Base-by-base conservation (phyloP, 2,797 vertebrate genomes). In the Bradypodion ventrale region DNA sequence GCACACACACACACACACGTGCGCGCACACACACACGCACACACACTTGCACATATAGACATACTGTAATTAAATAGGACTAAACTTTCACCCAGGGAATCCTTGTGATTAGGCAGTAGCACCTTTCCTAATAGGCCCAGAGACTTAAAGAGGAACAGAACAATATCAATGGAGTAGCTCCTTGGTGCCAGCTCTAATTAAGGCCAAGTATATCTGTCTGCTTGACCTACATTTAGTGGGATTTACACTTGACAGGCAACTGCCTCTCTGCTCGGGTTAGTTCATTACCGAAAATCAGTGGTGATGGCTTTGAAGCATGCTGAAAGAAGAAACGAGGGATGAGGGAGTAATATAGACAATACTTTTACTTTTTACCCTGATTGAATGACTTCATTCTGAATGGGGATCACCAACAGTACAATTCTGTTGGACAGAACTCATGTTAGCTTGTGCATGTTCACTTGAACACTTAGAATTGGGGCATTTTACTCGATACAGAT, bases 211-310 rank as follows among this genome's bases (percentile, higher is more conserved):
- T 81, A 90, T 85, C 87, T 86, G 62, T 91, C 93, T 91, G 79
- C 78, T 87, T 90, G 84, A 78, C 78, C 77, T 73, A 85, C 84
- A 89, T 93, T 89, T 87, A 40, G 77, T 7, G 8, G 78, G 60
- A 86, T 78, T 91, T 93, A 83, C 89, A 87, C 49, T 69, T 90
- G 89, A 92, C 87, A 82, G 76, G 76, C 76, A 91, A 82, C 89
- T 65, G 73, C 73, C 82, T 74, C 74, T 87, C 62, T 89, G 80
- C 85, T 93, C 12, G 0, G 68, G 75, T 92, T 92, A 92, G 90
- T 88, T 93, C 65, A 87, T 93, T 90, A 87, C 74, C 72, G 68
- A 84, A 91, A 92, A 91, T 85, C 90, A 85, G 21, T 16, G 6
- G 21, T 49, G 60, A 84, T 5, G 84, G 59, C 76, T 9, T 80